phyloP scores from a whole-genome alignment of 2,797 vertebrate species.

The Rhinella marina region DNA sequence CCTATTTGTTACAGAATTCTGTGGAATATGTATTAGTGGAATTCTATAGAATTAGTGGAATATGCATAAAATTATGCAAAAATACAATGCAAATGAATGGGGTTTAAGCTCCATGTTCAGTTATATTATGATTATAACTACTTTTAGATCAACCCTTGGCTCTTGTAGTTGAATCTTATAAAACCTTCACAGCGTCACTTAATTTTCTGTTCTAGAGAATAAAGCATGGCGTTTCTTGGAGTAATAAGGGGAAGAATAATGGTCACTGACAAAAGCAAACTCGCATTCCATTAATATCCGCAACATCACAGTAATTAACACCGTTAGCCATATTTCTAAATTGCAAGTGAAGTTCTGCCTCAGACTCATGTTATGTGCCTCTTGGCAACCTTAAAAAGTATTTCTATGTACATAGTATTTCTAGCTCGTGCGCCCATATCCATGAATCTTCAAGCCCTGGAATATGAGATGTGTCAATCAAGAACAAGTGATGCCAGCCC shows the following conservation, averaged over 20 bases:
- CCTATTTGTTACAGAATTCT: no score
- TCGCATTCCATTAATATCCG: constrained; percentile 33
- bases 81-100: no score
- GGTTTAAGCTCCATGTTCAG: background rate
- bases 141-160: background rate
- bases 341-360: background rate
- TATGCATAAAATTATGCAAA: no score
- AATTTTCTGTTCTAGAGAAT: constrained; percentile 10
- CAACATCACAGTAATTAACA: constrained; percentile 32
- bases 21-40: no score
- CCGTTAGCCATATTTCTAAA: constrained; percentile 20
- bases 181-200: background rate
- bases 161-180: background rate
- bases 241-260: constrained; percentile 39
- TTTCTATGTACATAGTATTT: background rate
- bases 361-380: constrained; percentile 11
- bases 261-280: constrained; percentile 27
- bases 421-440: constrained; percentile 16
- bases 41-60: no score
- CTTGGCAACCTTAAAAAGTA: constrained; percentile 18
- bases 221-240: constrained; percentile 3
- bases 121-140: background rate
- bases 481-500: background rate
- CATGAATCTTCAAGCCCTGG: background rate
- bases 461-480: background rate